Conservation (phyloP, 1,140 invertebrate genomes). For the Pogonognathellus flavescens region DNA sequence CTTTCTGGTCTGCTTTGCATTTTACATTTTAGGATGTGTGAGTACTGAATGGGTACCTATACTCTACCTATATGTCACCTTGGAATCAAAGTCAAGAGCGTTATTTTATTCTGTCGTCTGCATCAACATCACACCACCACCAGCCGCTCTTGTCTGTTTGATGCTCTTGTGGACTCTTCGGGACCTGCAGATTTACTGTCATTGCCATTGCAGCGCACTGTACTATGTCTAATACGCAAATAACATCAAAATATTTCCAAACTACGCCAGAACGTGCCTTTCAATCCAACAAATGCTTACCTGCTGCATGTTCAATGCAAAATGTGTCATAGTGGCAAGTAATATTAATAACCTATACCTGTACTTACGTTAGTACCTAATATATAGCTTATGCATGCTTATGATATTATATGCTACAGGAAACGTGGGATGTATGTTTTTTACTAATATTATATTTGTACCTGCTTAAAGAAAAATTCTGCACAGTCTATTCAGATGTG, state of each 20-base stretch:
- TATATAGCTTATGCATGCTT: too few relatives aligned
- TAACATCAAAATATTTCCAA: conserved; percentile 5
- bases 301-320: too few relatives aligned
- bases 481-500: too few relatives aligned
- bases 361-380: too few relatives aligned
- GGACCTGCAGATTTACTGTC: not conserved
- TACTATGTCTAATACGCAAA: not conserved
- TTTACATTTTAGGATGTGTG: not conserved
- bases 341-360: too few relatives aligned
- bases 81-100: conserved; percentile 18
- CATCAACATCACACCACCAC: not conserved
- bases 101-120: conserved; percentile 8
- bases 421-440: too few relatives aligned
- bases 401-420: too few relatives aligned
- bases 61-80: not conserved
- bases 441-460: too few relatives aligned
- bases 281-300: too few relatives aligned
- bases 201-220: not conserved
- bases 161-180: conserved; percentile 31
- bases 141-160: conserved; percentile 18
- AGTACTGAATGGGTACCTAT: not conserved
- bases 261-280: too few relatives aligned
- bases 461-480: too few relatives aligned
- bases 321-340: too few relatives aligned
- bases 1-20: not conserved